Percentiles rank a stretch among this genome's conserved stretches.
Evolutionary conservation across 2,888 invertebrate genomes (phyloP).

Genomic region (Mycalesis mineus): DNA sequence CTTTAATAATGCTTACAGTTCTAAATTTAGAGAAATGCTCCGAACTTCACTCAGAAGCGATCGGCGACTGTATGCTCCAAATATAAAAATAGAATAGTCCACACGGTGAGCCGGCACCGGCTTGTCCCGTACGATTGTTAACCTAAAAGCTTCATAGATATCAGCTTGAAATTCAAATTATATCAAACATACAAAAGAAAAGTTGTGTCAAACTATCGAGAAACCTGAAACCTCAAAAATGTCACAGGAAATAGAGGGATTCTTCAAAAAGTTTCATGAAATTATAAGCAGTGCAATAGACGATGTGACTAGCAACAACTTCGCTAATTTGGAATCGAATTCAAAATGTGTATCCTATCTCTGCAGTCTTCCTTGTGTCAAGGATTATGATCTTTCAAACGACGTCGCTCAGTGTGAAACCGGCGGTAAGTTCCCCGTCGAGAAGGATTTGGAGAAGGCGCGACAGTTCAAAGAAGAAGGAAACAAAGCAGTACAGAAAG

Average conservation of each 20-base stretch:
- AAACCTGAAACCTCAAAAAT: conserved; percentile 36
- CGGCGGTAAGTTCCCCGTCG: conserved; percentile 57
- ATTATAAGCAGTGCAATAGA: conserved; percentile 74
- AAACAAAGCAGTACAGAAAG: conserved; percentile 84
- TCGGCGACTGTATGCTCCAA: conserved; percentile 53
- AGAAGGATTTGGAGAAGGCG: conserved; percentile 80
- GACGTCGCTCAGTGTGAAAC: conserved; percentile 56
- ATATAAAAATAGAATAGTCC: conserved; percentile 65
- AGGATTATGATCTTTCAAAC: conserved; percentile 68
- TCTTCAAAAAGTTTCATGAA: conserved; percentile 82
- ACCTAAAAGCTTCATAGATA: conserved; percentile 38
- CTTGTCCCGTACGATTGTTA: conserved; percentile 44
- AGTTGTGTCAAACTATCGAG: conserved; percentile 19
- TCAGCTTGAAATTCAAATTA: not conserved
- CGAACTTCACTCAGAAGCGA: conserved; percentile 50
- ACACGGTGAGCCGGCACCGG: conserved; percentile 55
- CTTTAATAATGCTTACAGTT: conserved; percentile 9
- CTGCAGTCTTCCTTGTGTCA: conserved; percentile 74
- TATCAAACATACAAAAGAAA: conserved; percentile 16
- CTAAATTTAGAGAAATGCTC: conserved; percentile 21
- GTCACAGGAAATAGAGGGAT: conserved; percentile 63
- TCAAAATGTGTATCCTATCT: conserved; percentile 81
- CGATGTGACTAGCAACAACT: conserved; percentile 80
- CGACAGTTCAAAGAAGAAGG: conserved; percentile 83
- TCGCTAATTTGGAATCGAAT: conserved; percentile 80